phyloP scores from a whole-genome alignment of 2,113 vertebrate genomes.

The Puntigrus tetrazona region DNA sequence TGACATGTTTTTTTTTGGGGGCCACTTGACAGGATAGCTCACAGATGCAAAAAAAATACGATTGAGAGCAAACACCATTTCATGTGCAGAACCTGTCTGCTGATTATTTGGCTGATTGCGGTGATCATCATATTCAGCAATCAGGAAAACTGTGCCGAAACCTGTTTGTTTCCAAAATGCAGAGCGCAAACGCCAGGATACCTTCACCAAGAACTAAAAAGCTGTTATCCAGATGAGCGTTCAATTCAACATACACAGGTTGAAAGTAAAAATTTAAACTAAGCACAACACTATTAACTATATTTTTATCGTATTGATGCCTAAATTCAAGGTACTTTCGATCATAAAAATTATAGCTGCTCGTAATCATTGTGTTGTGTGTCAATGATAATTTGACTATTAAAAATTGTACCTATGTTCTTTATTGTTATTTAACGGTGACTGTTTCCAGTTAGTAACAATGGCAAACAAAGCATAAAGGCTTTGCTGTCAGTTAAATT shows the following conservation, averaged over 20 bases:
- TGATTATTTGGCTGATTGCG: conserved; percentile 47
- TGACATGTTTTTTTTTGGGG: conserved; percentile 24
- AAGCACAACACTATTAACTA: neutral
- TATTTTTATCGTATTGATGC: neutral
- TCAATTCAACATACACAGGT: neutral
- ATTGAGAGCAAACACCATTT: conserved; percentile 16
- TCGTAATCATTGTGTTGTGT: no score
- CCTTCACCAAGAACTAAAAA: conserved; percentile 23
- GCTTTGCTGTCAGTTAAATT: neutral
- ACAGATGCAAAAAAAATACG: neutral
- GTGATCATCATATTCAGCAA: conserved; percentile 37
- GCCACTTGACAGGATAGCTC: conserved; percentile 28
- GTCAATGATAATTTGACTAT: neutral
- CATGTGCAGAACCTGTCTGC: neutral
- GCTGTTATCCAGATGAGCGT: conserved; percentile 33
- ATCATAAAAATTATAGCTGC: no score
- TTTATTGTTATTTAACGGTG: neutral
- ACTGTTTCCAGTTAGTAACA: neutral
- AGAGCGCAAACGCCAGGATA: neutral
- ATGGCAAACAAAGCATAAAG: neutral
- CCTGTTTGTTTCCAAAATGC: conserved; percentile 35
- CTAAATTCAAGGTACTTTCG: no score
- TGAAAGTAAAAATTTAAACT: neutral
- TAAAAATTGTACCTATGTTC: neutral
- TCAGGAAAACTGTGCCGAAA: neutral